Evolutionary conservation across 2,888 invertebrate species (phyloP).

Genomic region (Temnothorax ravouxi): DNA sequence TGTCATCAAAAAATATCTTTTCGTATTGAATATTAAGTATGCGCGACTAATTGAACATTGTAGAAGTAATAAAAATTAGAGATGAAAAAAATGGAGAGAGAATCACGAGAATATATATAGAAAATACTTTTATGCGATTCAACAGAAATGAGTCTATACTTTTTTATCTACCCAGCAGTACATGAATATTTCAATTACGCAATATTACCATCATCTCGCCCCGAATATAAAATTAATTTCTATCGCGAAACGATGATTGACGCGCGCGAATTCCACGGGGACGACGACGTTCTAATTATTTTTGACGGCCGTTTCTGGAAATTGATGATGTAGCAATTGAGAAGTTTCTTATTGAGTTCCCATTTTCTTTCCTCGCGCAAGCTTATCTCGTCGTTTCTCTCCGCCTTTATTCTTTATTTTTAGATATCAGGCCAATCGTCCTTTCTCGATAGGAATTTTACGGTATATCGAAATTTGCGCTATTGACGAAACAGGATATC

Average conservation of each 20-base stretch:
- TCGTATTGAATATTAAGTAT: not conserved
- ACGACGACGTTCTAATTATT: conserved; percentile 38
- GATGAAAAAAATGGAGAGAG: not conserved
- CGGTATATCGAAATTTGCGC: conserved; percentile 43
- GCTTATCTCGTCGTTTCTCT: conserved; percentile 25
- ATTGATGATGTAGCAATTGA: conserved; percentile 25
- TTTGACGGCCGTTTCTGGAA: conserved; percentile 6
- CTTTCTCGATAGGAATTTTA: conserved; percentile 42
- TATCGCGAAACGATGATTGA: conserved; percentile 24
- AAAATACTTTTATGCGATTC: not conserved
- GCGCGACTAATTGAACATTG: not conserved
- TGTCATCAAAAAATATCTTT: not conserved
- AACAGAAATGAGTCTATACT: not conserved
- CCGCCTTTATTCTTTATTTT: conserved; percentile 41
- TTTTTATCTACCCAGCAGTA: conserved; percentile 2
- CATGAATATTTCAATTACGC: conserved; percentile 39
- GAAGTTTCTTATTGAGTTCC: conserved; percentile 9
- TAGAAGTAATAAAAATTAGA: not conserved
- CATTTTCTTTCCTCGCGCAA: conserved; percentile 16
- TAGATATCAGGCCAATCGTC: conserved; percentile 44
- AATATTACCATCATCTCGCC: conserved; percentile 27
- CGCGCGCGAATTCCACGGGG: not conserved
- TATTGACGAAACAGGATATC: conserved; percentile 37
- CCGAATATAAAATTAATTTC: conserved; percentile 43
- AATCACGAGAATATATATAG: not conserved